Conservation (phyloP, 2,113 vertebrate genomes). For the Tympanuchus pallidicinctus region DNA sequence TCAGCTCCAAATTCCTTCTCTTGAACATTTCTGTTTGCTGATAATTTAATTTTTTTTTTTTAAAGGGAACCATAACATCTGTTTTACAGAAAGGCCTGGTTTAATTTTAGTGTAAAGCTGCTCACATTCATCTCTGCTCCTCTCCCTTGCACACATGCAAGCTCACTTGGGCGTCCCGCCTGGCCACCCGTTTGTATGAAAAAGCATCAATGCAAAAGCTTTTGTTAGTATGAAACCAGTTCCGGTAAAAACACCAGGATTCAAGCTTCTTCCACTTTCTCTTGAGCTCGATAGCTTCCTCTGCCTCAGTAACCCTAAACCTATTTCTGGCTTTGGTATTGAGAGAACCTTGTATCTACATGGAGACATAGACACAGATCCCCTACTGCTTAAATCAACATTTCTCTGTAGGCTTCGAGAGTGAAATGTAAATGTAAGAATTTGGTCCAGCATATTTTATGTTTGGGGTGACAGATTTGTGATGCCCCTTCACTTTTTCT, state of each 20-base stretch:
- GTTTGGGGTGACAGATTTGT: not conserved
- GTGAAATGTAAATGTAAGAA: conserved; percentile 6
- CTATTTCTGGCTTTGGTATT: conserved; percentile 39
- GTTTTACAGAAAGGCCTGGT: conserved; percentile 62
- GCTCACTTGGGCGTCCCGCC: not conserved
- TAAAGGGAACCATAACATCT: conserved; percentile 57
- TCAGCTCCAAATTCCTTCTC: conserved; percentile 31
- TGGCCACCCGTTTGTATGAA: conserved; percentile 6
- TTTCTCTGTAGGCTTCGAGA: not conserved
- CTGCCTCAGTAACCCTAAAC: not conserved
- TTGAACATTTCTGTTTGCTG: conserved; percentile 22
- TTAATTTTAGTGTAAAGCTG: conserved; percentile 37
- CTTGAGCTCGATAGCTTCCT: conserved; percentile 24
- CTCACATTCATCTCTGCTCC: not conserved
- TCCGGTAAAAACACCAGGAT: conserved; percentile 60
- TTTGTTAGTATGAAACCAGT: conserved; percentile 36
- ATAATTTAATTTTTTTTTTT: conserved; percentile 44
- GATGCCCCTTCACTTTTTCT: conserved; percentile 22
- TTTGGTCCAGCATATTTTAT: not conserved
- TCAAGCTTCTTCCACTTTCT: conserved; percentile 41
- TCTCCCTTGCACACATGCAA: not conserved
- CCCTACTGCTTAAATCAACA: conserved; percentile 30
- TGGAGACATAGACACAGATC: not conserved
- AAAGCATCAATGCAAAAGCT: conserved; percentile 10
- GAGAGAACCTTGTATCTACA: not conserved